Conservation (phyloP, 2,797 vertebrate genomes). For the Nyctalus aviator region DNA sequence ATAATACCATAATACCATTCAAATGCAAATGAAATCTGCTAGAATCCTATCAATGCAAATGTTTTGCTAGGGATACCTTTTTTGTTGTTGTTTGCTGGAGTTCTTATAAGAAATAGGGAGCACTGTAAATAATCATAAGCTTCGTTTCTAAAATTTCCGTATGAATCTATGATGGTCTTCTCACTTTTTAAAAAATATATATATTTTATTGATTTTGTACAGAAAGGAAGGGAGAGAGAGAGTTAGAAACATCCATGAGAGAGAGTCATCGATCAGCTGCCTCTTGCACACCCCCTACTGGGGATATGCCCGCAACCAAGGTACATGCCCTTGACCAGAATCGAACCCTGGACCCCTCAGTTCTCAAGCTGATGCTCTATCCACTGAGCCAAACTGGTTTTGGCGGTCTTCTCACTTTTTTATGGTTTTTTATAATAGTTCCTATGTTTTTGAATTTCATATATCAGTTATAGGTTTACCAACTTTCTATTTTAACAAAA, state of each 20-base stretch:
- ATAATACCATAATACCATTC: constrained; percentile 80
- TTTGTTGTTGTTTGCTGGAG: constrained; percentile 50
- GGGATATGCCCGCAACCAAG: too few relatives aligned
- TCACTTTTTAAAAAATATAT: too few relatives aligned
- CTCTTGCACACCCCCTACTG: too few relatives aligned
- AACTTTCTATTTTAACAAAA: constrained; percentile 23
- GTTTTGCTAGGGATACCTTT: constrained; percentile 65
- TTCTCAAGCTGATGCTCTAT: too few relatives aligned
- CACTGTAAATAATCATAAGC: constrained; percentile 35
- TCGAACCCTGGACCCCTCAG: too few relatives aligned
- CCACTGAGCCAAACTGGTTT: too few relatives aligned
- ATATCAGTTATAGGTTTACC: not conserved
- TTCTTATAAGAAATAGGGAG: constrained; percentile 51
- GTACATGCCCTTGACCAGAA: too few relatives aligned
- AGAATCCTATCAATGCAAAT: constrained; percentile 65
- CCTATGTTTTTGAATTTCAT: not conserved
- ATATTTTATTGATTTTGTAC: too few relatives aligned
- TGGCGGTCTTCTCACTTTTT: not conserved
- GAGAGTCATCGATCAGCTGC: too few relatives aligned
- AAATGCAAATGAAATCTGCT: constrained; percentile 84
- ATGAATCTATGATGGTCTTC: not conserved
- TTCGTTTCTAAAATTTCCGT: constrained; percentile 38
- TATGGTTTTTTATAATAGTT: not conserved
- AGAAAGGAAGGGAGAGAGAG: too few relatives aligned
- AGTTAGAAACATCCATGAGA: too few relatives aligned